A percentile compares a stretch with the other conserved stretches of the same genome.
These are phyloP conservation scores for Chrysotoxum bicinctum DNA, from an alignment of 2,888 invertebrate species.

Conservation along the genomic window DNA sequence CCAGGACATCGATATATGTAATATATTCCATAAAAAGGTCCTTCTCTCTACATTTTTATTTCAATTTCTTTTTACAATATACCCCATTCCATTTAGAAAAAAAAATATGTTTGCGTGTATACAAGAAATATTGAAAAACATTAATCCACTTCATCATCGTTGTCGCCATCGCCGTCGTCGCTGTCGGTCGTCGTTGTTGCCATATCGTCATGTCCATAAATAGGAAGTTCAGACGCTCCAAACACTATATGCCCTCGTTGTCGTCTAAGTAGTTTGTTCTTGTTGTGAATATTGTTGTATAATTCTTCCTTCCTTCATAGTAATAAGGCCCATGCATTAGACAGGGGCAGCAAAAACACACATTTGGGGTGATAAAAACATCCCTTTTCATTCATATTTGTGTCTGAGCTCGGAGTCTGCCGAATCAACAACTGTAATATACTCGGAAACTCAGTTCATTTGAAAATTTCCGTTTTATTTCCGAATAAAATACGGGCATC, in stretches of 20 bases:
- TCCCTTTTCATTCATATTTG: constrained; percentile 43
- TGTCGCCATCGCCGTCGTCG: constrained; percentile 25
- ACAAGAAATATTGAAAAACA: constrained; percentile 63
- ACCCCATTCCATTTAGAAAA: constrained; percentile 36
- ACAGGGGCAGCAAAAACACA: constrained; percentile 25
- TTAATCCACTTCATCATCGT: constrained; percentile 67
- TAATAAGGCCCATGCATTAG: constrained; percentile 17
- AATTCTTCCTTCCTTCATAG: constrained; percentile 60
- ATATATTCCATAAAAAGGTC: constrained; percentile 34
- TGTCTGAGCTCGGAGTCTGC: neutral
- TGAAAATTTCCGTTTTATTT: constrained; percentile 62
- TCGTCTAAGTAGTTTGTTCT: constrained; percentile 48
- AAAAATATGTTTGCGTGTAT: constrained; percentile 53
- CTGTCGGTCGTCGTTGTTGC: constrained; percentile 34
- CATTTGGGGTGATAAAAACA: constrained; percentile 62
- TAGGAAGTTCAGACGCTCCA: constrained; percentile 52
- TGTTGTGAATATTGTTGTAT: constrained; percentile 44
- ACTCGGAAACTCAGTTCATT: constrained; percentile 62
- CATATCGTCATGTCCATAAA: constrained; percentile 54
- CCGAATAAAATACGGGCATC: constrained; percentile 32
- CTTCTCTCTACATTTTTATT: constrained; percentile 31
- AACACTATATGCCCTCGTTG: constrained; percentile 35
- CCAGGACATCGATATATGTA: constrained; percentile 45
- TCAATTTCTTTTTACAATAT: constrained; percentile 38
- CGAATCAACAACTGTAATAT: constrained; percentile 23